Conservation (phyloP, 2,113 vertebrate genomes). For the Mormoops blainvillei region DNA sequence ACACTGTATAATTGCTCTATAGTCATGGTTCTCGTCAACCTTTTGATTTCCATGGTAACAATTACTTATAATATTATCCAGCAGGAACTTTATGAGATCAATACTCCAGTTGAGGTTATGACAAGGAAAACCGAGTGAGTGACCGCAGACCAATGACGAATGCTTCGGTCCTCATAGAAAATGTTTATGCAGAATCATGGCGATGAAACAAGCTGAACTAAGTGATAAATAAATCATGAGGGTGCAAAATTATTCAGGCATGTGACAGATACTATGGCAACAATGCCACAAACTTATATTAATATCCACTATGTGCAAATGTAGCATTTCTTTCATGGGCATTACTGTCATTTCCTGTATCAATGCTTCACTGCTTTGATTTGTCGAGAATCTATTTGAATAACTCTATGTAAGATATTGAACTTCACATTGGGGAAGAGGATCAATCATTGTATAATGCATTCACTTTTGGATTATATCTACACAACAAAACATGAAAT, state of each 20-base stretch:
- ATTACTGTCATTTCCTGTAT: constrained; percentile 38
- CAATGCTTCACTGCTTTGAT: constrained; percentile 29
- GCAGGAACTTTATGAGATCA: constrained; percentile 25
- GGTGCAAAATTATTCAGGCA: constrained; percentile 55
- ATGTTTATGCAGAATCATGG: constrained; percentile 62
- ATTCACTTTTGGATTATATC: constrained; percentile 47
- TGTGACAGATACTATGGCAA: constrained; percentile 59
- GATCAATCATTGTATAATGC: constrained; percentile 39
- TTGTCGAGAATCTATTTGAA: constrained; percentile 33
- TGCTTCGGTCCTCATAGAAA: constrained; percentile 18
- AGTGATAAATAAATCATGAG: constrained; percentile 71
- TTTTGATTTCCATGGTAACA: constrained; percentile 44
- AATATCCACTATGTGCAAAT: constrained; percentile 67
- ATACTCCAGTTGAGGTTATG: not conserved
- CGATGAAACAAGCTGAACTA: constrained; percentile 17
- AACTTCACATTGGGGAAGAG: not conserved
- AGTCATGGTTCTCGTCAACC: not conserved
- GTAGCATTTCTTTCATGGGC: constrained; percentile 63
- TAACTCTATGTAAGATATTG: constrained; percentile 16
- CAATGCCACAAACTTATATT: constrained; percentile 62
- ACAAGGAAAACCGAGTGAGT: constrained; percentile 11
- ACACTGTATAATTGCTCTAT: not conserved
- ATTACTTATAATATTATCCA: constrained; percentile 34
- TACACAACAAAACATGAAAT: constrained; percentile 21
- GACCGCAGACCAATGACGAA: constrained; percentile 35